phyloP scores from a whole-genome alignment of 2,113 vertebrate genomes.

The Glaucidium brasilianum region DNA sequence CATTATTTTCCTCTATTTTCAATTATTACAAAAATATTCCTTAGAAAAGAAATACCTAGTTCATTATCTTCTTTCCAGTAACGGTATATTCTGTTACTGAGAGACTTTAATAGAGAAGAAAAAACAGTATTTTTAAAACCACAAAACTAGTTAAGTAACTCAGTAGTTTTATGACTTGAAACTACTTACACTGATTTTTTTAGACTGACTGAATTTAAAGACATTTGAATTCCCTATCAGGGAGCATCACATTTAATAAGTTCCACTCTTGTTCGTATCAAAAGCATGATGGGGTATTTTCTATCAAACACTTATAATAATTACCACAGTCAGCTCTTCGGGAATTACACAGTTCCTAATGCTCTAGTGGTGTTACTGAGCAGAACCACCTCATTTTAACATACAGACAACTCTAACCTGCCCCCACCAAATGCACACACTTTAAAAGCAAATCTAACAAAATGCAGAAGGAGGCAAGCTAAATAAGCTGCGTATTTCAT shows the following conservation, averaged over 20 bases:
- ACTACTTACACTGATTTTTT: background rate
- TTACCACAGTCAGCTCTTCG: background rate
- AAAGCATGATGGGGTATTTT: background rate
- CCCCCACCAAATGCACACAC: fast-evolving
- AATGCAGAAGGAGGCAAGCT: background rate
- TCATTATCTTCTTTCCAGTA: background rate
- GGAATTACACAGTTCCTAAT: background rate
- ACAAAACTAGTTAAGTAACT: background rate
- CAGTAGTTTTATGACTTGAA: background rate
- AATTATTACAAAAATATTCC: background rate
- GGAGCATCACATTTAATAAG: background rate
- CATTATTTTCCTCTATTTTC: background rate
- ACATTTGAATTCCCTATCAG: fast-evolving
- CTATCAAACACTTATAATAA: background rate
- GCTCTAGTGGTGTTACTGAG: background rate
- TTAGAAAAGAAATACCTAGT: background rate
- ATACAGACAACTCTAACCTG: background rate
- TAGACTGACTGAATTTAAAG: background rate
- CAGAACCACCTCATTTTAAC: background rate
- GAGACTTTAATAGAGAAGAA: background rate
- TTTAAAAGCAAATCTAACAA: background rate
- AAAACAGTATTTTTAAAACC: background rate
- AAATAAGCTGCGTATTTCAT: background rate
- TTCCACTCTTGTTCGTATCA: background rate
- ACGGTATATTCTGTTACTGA: background rate